Evolutionary conservation across 37 sponge, comb jelly and placozoan species (phyloP).

Genomic region (Spongilla lacustris): DNA sequence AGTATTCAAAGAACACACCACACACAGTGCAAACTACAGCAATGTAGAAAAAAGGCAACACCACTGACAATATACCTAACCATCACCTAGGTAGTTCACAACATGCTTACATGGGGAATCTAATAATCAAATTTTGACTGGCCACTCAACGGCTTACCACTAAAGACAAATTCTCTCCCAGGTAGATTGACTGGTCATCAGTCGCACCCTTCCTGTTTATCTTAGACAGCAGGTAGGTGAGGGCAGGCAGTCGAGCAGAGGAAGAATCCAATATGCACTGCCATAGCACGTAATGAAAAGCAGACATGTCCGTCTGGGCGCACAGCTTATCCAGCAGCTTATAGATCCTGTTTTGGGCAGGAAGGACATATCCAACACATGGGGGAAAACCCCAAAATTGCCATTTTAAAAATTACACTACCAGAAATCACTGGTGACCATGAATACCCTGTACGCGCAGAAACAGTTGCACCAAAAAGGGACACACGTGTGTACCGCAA

Average conservation of each 20-base stretch:
- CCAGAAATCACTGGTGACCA: too few species aligned
- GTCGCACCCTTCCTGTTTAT: constrained; percentile 53
- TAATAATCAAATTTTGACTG: too few species aligned
- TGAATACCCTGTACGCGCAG: neutral
- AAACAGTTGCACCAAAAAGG: neutral
- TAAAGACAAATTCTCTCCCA: constrained; percentile 43
- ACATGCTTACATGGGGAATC: too few species aligned
- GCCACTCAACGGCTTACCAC: too few species aligned
- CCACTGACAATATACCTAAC: too few species aligned
- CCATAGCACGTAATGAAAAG: constrained; percentile 71
- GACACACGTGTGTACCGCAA: neutral
- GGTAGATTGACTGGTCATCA: constrained; percentile 48
- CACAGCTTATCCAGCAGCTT: constrained; percentile 45
- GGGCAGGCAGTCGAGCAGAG: constrained; percentile 41
- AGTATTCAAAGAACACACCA: too few species aligned
- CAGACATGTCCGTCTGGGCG: constrained; percentile 9
- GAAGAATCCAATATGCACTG: constrained; percentile 40
- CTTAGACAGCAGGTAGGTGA: constrained; percentile 35
- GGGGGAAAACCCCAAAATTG: too few species aligned
- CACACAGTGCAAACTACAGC: too few species aligned
- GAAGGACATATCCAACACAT: too few species aligned
- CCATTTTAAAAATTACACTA: too few species aligned
- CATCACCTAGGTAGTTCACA: too few species aligned
- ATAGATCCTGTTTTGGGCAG: constrained; percentile 25
- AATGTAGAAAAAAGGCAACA: too few species aligned